Conservation (phyloP, 2,888 invertebrate genomes). For the Augiades crinisus region DNA sequence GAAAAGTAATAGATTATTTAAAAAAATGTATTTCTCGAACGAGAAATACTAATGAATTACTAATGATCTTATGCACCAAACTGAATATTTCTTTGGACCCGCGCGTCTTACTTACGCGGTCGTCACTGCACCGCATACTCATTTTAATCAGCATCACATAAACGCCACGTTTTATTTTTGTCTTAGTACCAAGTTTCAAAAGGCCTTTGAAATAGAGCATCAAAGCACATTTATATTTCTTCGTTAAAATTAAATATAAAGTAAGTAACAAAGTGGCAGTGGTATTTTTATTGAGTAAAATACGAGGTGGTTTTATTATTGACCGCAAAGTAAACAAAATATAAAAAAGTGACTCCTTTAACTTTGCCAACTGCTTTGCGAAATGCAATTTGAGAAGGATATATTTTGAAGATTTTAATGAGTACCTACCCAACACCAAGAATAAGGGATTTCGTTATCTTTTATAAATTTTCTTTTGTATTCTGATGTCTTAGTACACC, state of each 20-base stretch:
- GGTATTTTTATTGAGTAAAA: constrained; percentile 29
- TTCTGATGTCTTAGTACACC: constrained; percentile 24
- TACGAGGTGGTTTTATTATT: constrained; percentile 19
- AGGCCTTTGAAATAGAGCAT: constrained; percentile 49
- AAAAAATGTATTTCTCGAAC: no score
- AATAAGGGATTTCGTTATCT: constrained; percentile 11
- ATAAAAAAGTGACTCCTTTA: background rate
- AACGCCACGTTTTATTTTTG: constrained; percentile 48
- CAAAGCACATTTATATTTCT: constrained; percentile 44
- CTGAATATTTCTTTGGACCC: no score
- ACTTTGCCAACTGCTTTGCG: no score
- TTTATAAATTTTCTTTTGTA: background rate
- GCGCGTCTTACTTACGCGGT: no score
- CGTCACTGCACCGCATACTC: no score
- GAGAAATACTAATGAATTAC: no score
- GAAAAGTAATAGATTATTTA: no score
- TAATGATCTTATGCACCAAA: no score
- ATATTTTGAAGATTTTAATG: constrained; percentile 9
- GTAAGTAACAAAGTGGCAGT: constrained; percentile 31
- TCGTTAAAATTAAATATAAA: constrained; percentile 43
- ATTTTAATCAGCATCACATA: constrained; percentile 59
- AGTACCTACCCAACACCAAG: constrained; percentile 5
- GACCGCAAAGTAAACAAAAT: constrained; percentile 1
- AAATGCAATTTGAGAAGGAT: constrained; percentile 23
- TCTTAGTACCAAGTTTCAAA: constrained; percentile 49